These are phyloP conservation scores for Dione vanillae DNA, from an alignment of 2,888 invertebrate genomes.

Conservation along the genomic window DNA sequence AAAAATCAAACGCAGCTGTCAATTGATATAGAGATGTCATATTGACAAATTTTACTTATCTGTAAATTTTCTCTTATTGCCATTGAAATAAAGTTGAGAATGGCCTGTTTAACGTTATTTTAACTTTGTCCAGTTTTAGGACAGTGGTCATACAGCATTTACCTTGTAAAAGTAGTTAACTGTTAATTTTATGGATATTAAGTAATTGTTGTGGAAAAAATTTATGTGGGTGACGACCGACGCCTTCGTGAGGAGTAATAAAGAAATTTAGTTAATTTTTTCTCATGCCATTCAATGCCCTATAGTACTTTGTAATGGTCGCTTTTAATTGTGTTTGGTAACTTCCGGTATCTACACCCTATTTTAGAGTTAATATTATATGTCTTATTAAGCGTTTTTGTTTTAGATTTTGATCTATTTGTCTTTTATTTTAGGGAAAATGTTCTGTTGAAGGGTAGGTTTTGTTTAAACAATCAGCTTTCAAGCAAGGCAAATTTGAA, in stretches of 20 bases:
- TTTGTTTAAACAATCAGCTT: too few relatives aligned
- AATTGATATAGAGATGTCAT: constrained; percentile 72
- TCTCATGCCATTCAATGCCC: constrained; percentile 8
- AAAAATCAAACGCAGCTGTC: constrained; percentile 77
- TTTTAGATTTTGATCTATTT: too few relatives aligned
- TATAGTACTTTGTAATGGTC: constrained; percentile 1
- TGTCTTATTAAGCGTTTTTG: background rate
- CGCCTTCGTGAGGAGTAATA: constrained; percentile 8
- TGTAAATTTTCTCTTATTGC: constrained; percentile 29
- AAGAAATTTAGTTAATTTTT: constrained; percentile 18
- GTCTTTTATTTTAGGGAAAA: too few relatives aligned
- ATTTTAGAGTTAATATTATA: background rate
- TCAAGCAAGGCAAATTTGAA: too few relatives aligned
- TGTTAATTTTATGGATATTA: constrained; percentile 77
- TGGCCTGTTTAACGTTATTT: constrained; percentile 32
- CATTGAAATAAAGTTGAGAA: constrained; percentile 43
- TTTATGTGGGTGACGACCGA: constrained; percentile 60
- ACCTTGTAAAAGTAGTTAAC: constrained; percentile 66
- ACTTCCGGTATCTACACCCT: background rate
- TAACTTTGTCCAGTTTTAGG: constrained; percentile 48
- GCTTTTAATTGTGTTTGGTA: background rate
- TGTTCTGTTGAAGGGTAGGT: too few relatives aligned
- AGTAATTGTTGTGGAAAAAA: constrained; percentile 78
- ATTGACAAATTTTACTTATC: constrained; percentile 48
- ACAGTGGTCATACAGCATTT: constrained; percentile 71